Conservation (phyloP, 1,140 invertebrate species). For the Papilio polyxenes region DNA sequence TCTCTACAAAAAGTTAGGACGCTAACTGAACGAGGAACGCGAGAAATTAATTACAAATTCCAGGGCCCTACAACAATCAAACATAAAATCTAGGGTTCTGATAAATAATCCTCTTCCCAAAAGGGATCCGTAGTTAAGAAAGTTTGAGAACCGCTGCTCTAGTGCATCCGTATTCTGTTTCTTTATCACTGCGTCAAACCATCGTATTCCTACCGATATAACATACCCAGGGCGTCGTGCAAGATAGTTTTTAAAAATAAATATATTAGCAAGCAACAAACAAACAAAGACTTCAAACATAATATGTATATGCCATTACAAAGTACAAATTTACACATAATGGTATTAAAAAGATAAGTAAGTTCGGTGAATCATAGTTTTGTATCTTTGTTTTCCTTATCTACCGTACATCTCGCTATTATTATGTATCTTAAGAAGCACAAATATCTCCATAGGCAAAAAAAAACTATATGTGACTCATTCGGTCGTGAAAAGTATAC, state of each 20-base stretch:
- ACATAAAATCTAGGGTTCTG: too few relatives aligned
- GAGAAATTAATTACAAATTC: too few relatives aligned
- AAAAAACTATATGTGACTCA: background rate
- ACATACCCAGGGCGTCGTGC: background rate
- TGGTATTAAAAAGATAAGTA: conserved; percentile 1
- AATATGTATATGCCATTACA: background rate
- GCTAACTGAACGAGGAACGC: too few relatives aligned
- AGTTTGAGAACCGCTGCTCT: too few relatives aligned
- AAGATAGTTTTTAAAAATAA: background rate
- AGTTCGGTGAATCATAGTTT: background rate
- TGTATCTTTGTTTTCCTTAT: conserved; percentile 1
- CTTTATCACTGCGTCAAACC: background rate
- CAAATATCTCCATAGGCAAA: too few relatives aligned
- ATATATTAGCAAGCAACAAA: background rate
- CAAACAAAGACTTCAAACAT: background rate
- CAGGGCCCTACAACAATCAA: too few relatives aligned
- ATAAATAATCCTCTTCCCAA: too few relatives aligned
- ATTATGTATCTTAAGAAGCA: background rate
- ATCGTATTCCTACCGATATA: background rate
- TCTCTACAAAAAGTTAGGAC: too few relatives aligned
- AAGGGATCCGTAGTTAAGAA: too few relatives aligned
- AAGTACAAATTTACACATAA: background rate
- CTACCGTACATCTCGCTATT: background rate
- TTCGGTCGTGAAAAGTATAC: too few relatives aligned
- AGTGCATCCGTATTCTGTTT: background rate